These are phyloP conservation scores for Laupala kohalensis DNA, from an alignment of 1,140 invertebrate species.

Conservation along the genomic window DNA sequence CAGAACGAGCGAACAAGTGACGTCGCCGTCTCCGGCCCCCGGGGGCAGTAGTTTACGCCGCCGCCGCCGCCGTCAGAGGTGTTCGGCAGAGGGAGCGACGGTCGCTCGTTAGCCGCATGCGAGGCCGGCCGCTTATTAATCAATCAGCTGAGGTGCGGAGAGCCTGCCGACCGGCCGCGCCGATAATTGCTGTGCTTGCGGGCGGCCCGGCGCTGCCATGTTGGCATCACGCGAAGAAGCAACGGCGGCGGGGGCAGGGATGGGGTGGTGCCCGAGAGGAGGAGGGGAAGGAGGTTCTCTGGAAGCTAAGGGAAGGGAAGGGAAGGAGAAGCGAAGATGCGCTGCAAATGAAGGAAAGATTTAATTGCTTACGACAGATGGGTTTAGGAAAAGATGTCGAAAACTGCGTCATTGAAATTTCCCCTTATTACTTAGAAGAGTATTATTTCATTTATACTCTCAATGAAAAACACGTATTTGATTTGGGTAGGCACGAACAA, in stretches of 20 bases:
- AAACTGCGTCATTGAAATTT: too few species aligned
- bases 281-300: background rate
- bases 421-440: too few species aligned
- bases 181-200: background rate
- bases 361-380: too few species aligned
- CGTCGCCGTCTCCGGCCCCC: background rate
- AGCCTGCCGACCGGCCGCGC: background rate
- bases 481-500: too few species aligned
- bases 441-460: too few species aligned
- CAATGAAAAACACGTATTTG: too few species aligned
- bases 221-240: background rate
- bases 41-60: background rate
- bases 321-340: too few species aligned
- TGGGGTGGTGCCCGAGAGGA: background rate
- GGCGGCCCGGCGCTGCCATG: background rate
- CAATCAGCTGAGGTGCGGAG: background rate
- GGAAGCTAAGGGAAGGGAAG: too few species aligned
- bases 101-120: background rate
- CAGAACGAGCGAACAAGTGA: too few species aligned
- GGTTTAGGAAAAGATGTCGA: too few species aligned
- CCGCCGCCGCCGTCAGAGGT: background rate
- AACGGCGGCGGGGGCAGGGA: background rate
- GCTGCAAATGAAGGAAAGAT: too few species aligned
- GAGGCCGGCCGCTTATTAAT: background rate
- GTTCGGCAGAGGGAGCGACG: background rate